A percentile compares a stretch with the other conserved stretches of the same genome.
phyloP scores from a whole-genome alignment of 2,797 vertebrate genomes.

The Otus scops region DNA sequence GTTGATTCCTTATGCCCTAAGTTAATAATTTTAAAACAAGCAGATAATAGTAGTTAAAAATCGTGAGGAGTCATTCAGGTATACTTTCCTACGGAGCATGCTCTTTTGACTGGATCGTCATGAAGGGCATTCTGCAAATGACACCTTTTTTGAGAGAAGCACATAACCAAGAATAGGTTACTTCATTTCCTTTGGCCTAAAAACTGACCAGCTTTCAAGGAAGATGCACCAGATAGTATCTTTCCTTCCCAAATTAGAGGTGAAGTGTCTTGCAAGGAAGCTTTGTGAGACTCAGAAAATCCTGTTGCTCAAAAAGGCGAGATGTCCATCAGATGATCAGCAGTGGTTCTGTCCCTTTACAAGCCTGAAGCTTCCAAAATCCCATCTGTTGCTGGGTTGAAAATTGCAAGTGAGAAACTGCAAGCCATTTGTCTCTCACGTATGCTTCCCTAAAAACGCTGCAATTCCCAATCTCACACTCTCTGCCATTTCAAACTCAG shows the following conservation, averaged over 20 bases:
- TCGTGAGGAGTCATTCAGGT: background rate
- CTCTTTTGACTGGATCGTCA: background rate
- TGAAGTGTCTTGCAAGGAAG: background rate
- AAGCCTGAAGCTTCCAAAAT: background rate
- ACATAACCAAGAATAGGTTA: rapidly evolving
- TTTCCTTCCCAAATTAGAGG: background rate
- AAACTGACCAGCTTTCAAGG: background rate
- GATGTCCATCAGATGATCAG: background rate
- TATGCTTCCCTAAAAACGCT: background rate
- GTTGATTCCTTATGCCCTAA: background rate
- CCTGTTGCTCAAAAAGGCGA: background rate
- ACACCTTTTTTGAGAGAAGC: background rate
- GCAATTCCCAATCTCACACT: background rate
- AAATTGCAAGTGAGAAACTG: background rate
- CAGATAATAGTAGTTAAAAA: background rate
- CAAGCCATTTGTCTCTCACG: background rate
- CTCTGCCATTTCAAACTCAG: background rate
- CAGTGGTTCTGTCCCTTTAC: background rate
- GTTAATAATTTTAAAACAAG: background rate
- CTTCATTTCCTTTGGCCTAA: background rate
- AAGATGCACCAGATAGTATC: background rate
- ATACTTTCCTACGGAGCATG: background rate
- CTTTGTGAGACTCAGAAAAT: background rate
- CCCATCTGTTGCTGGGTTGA: background rate
- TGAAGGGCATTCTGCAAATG: background rate